Conservation (phyloP, 2,113 vertebrate genomes). For the Terrapene triunguis region DNA sequence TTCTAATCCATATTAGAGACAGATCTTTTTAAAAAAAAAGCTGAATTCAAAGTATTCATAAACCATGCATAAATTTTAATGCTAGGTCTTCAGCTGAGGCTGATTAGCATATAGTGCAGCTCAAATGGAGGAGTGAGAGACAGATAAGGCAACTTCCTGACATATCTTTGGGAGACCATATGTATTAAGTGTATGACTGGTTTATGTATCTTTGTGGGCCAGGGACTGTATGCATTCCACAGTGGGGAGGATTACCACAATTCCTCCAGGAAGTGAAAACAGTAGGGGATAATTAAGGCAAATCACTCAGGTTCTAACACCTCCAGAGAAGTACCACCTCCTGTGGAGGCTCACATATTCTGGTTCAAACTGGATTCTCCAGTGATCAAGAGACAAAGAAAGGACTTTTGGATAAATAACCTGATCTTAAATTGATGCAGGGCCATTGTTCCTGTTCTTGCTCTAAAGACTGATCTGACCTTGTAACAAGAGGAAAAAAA, state of each 20-base stretch:
- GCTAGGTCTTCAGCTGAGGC: neutral
- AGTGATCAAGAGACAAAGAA: neutral
- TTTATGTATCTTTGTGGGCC: too few species aligned
- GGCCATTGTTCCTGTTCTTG: neutral
- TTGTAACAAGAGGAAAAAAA: neutral
- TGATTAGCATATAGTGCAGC: neutral
- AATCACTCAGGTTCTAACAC: neutral
- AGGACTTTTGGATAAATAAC: neutral
- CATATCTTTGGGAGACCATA: too few species aligned
- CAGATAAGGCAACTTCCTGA: too few species aligned
- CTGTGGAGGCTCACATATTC: neutral
- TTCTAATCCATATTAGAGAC: neutral
- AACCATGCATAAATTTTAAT: neutral
- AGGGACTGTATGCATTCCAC: too few species aligned
- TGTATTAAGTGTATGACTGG: too few species aligned
- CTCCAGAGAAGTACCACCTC: neutral
- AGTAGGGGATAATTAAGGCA: neutral
- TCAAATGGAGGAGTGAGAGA: neutral
- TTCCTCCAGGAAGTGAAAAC: too few species aligned
- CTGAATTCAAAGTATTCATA: neutral
- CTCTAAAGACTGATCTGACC: neutral
- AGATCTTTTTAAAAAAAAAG: neutral
- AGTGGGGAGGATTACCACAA: too few species aligned
- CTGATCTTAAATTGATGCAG: neutral
- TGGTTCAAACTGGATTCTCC: neutral